Evolutionary conservation across 2,797 vertebrate genomes (phyloP), one percentile per base, ranked within the genome.

Genomic region (Pseudochirops corinnae): DNA sequence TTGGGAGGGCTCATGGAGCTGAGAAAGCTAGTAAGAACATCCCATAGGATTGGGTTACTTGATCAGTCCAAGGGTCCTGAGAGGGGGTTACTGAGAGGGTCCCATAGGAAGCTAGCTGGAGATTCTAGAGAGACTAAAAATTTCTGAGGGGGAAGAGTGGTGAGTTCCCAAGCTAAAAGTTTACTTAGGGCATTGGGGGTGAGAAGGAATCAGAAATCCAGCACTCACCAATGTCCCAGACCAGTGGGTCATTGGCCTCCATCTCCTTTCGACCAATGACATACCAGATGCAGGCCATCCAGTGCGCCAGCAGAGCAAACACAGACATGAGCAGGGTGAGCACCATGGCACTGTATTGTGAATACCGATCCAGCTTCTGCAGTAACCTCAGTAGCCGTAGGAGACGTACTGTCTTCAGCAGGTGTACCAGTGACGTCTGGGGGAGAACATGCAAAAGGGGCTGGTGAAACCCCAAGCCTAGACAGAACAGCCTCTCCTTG

Each of bases 271-370:
- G 99, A 87, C 99, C 99, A 31, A 99, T 99, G 98, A 99, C 98
- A 5, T 99, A 99, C 99, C 99, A 99, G 97, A 99, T 97, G 39
- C 99, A 99, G 46, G 99, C 99, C 99, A 99, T 99, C 99, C 99
- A 99, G 98, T 99, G 99, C 16, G 99, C 99, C 90, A 99, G 99
- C 98, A 99, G 99, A 0, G 99, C 99, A 9, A 99, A 99, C 98
- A 99, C 99, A 4, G 99, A 99, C 99, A 99, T 99, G 93, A 99
- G 99, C 94, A 99, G 98, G 0, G 99, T 99, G 94, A 99, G 99
- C 95, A 99, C 99, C 99, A 99, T 99, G 0, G 99, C 99, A 0
- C 99, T 99, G 99, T 99, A 99, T 99, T 99, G 99, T 0, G 99
- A 99, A 98, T 99, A 99, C 2, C 99, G 99, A 93, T 99, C 99